Percentiles rank a stretch among this genome's conserved stretches.
These are phyloP conservation scores for Drosophila bipectinata DNA, from an alignment of 1,140 invertebrate genomes.

Conservation along the genomic window DNA sequence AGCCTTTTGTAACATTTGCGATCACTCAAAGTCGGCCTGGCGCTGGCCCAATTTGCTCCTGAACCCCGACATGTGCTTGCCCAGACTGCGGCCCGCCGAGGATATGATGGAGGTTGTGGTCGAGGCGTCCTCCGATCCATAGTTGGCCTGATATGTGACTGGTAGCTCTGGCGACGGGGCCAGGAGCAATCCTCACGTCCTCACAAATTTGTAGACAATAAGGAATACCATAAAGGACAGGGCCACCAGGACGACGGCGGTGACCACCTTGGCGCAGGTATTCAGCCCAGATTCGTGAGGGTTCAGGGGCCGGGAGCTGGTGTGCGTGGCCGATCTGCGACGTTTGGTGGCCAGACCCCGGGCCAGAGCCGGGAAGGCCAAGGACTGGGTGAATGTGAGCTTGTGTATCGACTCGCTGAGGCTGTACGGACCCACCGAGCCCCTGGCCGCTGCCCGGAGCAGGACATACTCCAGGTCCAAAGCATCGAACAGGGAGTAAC, in stretches of 20 bases:
- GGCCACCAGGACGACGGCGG: slow-evolving; percentile 88
- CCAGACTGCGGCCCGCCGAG: slow-evolving; percentile 69
- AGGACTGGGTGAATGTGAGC: slow-evolving; percentile 90
- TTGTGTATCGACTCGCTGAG: slow-evolving; percentile 90
- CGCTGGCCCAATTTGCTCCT: slow-evolving; percentile 77
- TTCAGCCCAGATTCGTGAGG: slow-evolving; percentile 88
- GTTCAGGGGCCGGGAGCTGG: slow-evolving; percentile 85
- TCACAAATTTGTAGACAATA: slow-evolving; percentile 90
- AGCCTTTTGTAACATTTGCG: slow-evolving; percentile 28
- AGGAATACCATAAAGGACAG: slow-evolving; percentile 90
- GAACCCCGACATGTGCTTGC: slow-evolving; percentile 83
- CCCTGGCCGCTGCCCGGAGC: slow-evolving; percentile 87
- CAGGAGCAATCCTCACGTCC: slow-evolving; percentile 90
- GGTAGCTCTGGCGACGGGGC: slow-evolving; percentile 85
- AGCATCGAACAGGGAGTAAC: slow-evolving; percentile 89
- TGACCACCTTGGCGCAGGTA: slow-evolving; percentile 89
- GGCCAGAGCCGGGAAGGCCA: slow-evolving; percentile 90
- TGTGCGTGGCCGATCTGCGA: slow-evolving; percentile 85
- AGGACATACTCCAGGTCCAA: slow-evolving; percentile 89
- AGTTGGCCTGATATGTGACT: slow-evolving; percentile 79
- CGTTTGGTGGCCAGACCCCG: slow-evolving; percentile 88
- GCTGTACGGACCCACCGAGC: slow-evolving; percentile 89
- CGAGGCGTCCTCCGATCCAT: slow-evolving; percentile 42
- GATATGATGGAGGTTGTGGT: slow-evolving; percentile 49
- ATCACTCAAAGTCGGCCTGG: slow-evolving; percentile 67